These are phyloP conservation scores for Galagoides demidoff DNA, from an alignment of 2,797 vertebrate species.

Conservation along the genomic window DNA sequence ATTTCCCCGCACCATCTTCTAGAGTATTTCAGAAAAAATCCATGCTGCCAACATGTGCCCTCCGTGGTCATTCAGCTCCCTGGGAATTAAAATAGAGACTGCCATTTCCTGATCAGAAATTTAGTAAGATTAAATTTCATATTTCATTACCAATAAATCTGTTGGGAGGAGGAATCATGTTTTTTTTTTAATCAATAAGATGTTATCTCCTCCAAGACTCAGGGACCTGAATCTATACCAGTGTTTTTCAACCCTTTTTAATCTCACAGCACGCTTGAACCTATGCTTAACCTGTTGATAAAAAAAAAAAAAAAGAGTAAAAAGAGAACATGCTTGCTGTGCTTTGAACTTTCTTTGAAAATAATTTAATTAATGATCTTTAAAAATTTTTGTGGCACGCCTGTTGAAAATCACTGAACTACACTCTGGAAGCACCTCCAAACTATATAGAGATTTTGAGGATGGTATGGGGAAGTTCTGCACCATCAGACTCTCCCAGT, in stretches of 20 bases:
- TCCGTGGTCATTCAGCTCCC: neutral
- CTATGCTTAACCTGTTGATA: too few species aligned
- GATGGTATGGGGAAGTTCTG: neutral
- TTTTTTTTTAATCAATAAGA: too few species aligned
- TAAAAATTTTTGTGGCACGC: too few species aligned
- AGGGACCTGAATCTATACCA: neutral
- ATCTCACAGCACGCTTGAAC: too few species aligned
- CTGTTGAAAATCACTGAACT: too few species aligned
- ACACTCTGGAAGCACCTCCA: neutral
- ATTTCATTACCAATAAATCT: neutral
- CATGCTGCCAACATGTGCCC: neutral
- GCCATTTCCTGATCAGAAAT: neutral
- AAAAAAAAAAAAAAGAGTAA: too few species aligned
- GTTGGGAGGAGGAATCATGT: neutral
- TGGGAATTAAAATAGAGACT: neutral
- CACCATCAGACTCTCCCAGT: neutral
- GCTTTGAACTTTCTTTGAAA: too few species aligned
- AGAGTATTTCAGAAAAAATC: neutral
- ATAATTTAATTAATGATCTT: too few species aligned
- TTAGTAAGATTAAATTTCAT: slow-evolving; percentile 12
- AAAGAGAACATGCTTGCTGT: too few species aligned
- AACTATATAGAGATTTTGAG: neutral
- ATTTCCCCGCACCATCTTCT: neutral
- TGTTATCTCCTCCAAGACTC: neutral
- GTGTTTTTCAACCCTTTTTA: too few species aligned